Base-by-base conservation (phyloP, 1,140 invertebrate species). In the Monochamus saltuarius region DNA sequence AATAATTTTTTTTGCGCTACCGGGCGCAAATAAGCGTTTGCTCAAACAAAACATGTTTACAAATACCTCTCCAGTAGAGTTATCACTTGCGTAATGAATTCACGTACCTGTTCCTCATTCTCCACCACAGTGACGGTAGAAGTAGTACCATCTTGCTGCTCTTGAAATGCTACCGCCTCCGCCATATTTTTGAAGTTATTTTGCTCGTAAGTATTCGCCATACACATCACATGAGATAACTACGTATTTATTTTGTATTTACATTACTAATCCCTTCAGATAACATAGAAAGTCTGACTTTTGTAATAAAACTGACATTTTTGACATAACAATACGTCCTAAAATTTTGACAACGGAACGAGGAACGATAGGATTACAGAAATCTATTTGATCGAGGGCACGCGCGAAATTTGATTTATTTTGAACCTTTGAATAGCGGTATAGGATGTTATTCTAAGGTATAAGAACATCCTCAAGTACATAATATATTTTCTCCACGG, bases 71-170 rank as follows among this genome's bases (percentile, higher is more conserved):
- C 3, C 8, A 39, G n/a, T 40, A 53, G 22, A 53, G 4, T 9
- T 11, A 47, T 17, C n/a, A 16, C 19, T 16, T 16, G 10, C 42
- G 39, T 61, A 64, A 42, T 56, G 4, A n/a, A 50, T 58, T 58
- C 66, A 49, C 47, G 40, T 63, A 73, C 71, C 71, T 73, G 67
- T 59, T 64, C 67, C 40, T 69, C 69, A 58, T 51, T 59, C 60
- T 68, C 64, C 0, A 68, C 63, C 29, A 73, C 61, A 55, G 69
- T 72, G 39, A 71, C 67, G 7, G 69, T 73, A 19, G 71, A 66
- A 34, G 70, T 65, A 42, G 68, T 60, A 55, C 62, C 22, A 59
- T 69, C 70, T 51, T 62, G 62, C 55, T 66, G 61, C 55, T 66
- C 63, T 17, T 60, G 62, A 40, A 66, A 66, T 61, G 69, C 52